Evolutionary conservation across 2,113 vertebrate genomes (phyloP), one percentile per base, ranked within the genome.

Genomic region (Carassius gibelio): DNA sequence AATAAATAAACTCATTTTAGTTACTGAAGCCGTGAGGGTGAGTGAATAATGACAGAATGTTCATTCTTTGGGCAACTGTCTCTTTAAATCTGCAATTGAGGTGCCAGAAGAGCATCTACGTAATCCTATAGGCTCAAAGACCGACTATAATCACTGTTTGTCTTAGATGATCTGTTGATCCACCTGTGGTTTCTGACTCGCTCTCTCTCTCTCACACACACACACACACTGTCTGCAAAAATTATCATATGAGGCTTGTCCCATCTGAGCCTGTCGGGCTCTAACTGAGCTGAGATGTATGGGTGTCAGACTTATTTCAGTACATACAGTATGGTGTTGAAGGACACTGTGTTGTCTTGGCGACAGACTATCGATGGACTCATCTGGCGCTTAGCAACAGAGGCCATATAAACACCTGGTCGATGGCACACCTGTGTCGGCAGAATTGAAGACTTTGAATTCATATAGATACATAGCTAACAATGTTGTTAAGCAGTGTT

Each of bases 331-430:
- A 62, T 55, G 42, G 34, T 38, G 11, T 26, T 62, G 59, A 84
- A 59, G 66, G 75, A 79, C 66, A 30, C 52, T 83, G 76, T 74
- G 68, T 90, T 78, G 64, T 81, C 90, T 80, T 89, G 87, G 84
- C 57, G 11, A 89, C 61, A 64, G 75, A 83, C 42, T 72, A 59
- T 83, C 74, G 11, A 57, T 82, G 82, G 21, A 38, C 77, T 76
- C 75, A 36, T 61, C 71, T n/a, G 64, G 15, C 17, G 59, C 87
- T 79, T 81, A 81, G 88, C 88, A 89, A 86, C 87, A 62, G 83
- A 62, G 77, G 34, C 30, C 52, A 71, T 86, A 82, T 68, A 81
- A 83, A 82, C 79, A 87, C 62, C 88, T 87, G 88, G 81, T 77
- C 10, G 30, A 61, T 50, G 23, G 83, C 50, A 75, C 68, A 87